Evolutionary conservation across 1,140 invertebrate species (phyloP).

Genomic region (Drosophila azteca): DNA sequence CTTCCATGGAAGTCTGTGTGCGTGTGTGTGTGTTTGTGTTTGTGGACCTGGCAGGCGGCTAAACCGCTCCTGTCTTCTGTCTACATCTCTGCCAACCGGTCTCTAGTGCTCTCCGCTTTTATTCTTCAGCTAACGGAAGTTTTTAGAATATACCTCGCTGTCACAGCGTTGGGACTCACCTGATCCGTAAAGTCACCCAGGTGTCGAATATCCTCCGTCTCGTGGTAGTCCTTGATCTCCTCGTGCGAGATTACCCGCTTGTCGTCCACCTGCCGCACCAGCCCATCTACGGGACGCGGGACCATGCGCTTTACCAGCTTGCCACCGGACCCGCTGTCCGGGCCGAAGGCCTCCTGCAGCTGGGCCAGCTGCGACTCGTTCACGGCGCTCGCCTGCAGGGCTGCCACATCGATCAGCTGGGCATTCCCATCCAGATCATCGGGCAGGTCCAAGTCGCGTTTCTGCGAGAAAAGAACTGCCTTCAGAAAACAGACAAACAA

Average conservation of each 20-base stretch:
- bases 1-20: background rate
- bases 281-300: conserved; percentile 85
- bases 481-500: background rate
- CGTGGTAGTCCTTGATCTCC: conserved; percentile 91
- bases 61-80: conserved; percentile 34
- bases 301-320: conserved; percentile 75
- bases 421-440: conserved; percentile 67
- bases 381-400: conserved; percentile 54
- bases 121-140: no score
- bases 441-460: conserved; percentile 75
- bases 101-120: conserved; percentile 1
- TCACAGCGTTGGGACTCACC: conserved; percentile 85
- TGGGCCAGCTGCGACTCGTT: conserved; percentile 69
- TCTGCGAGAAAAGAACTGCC: conserved; percentile 31
- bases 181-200: conserved; percentile 92
- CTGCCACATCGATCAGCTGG: conserved; percentile 62
- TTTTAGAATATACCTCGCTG: no score
- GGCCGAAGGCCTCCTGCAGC: conserved; percentile 62
- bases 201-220: conserved; percentile 92
- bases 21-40: background rate
- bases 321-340: conserved; percentile 39
- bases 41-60: background rate
- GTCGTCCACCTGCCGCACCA: conserved; percentile 92
- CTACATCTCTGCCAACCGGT: conserved; percentile 33
- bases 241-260: conserved; percentile 91